Evolutionary conservation across 2,888 invertebrate genomes (phyloP), one percentile per base, ranked within the genome.

Genomic region (Rutpela maculata): DNA sequence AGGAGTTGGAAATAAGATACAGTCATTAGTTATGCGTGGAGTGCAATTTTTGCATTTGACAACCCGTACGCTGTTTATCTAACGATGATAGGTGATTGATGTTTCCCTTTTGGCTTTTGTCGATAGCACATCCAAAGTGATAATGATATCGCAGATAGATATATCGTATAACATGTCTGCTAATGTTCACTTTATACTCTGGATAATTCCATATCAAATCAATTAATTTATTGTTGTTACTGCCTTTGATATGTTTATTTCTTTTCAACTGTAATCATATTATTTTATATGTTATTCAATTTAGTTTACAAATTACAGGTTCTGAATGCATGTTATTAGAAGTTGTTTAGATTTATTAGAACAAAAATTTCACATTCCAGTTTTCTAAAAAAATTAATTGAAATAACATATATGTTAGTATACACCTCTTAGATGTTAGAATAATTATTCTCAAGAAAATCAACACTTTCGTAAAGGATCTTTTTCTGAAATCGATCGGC

Each of bases 1-100:
- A 19, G 59, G 59, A 59, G 22, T 22, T 71, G 59, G 80, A 78
- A 80, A 80, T 80, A 76, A 78, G 80, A 80, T 80, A 78, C 67
- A 76, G 66, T 77, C 78, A 78, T 82, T 82, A 82, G 81, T 82
- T 77, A 81, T 79, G 78, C 68, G 74, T 35, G 50, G 43, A 79
- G 78, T 80, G 79, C 79, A 81, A 78, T 83, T 84, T 84, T 85
- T 84, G 81, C 80, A 79, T 83, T 75, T 80, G 80, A 82, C 84
- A 79, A 78, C 76, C 78, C 74, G 69, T 74, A 70, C 55, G 74
- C 77, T 81, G 85, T 82, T 81, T 85, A 84, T 85, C 85, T 83
- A 84, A 82, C 83, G 81, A 79, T 81, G 82, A 84, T 84, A 77
- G 76, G 80, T 85, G 85, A 86, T 86, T 85, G 86, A 86, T 85